Evolutionary conservation across 2,888 invertebrate species (phyloP).

Genomic region (Prenolepis imparis): DNA sequence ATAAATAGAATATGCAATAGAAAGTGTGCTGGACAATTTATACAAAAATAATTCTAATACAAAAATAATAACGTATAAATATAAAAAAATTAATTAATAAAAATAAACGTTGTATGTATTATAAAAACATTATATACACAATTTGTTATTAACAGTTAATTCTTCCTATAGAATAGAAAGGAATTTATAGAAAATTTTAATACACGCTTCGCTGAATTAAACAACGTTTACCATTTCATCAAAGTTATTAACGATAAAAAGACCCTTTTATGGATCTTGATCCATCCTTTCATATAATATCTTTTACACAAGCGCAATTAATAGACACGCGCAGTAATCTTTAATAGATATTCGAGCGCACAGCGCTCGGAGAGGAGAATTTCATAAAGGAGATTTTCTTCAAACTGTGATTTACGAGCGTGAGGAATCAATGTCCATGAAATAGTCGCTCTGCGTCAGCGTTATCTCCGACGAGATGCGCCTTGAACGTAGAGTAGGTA

Average conservation of each 20-base stretch:
- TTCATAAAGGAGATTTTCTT: constrained; percentile 32
- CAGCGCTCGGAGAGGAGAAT: background rate
- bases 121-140: background rate
- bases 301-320: background rate
- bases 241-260: background rate
- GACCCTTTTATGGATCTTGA: background rate
- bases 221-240: background rate
- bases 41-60: background rate
- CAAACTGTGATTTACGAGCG: constrained; percentile 52
- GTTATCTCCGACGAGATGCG: constrained; percentile 29
- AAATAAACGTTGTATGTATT: background rate
- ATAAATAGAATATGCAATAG: background rate
- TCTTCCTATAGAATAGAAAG: background rate
- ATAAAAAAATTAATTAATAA: background rate
- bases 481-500: constrained; percentile 34
- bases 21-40: background rate
- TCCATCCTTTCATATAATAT: background rate
- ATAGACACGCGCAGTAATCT: background rate
- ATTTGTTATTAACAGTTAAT: background rate
- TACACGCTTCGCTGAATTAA: background rate
- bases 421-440: constrained; percentile 45
- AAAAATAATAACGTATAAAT: background rate
- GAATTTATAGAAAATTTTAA: background rate
- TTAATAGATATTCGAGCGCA: constrained; percentile 6
- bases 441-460: constrained; percentile 21